Base-by-base conservation (phyloP, 2,888 invertebrate genomes). In the Phengaris alcon region DNA sequence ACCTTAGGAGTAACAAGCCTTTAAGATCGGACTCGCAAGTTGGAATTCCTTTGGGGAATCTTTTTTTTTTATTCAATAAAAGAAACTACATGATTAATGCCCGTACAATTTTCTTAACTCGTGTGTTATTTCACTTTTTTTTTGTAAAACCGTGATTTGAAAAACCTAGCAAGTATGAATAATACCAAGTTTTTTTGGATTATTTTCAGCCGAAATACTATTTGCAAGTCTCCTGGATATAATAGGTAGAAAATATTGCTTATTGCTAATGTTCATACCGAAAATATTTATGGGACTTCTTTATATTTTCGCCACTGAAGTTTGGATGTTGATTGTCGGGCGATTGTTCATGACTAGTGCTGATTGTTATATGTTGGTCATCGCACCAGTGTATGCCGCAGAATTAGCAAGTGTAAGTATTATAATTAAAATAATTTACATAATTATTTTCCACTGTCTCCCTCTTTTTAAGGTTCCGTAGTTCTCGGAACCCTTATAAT, bases 401-500 rank as follows among this genome's bases (percentile, higher is more conserved):
- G 75, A 75, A 9, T 68, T 75, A 4, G 75, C 74, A 15, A 54
- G 54, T 55, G 74, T 75, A 54, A 75, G 74, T 75, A 68, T 46
- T 35, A 35, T 57, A 13, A 15, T 15, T 15, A 5, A n/a, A 15
- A 15, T 15, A 59, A 59, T 15, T 15, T 59, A 15, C 35, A 35
- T 35, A 22, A 22, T 22, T 22, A 35, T 35, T 35, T 35, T 35
- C 1, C 35, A 35, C 35, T 35, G 35, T 35, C 3, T 35, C 35
- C 2, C 2, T 35, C 35, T 35, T 35, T 35, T 35, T 35, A 35
- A 35, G 35, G 35, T 35, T 35, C 35, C 35, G 35, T 35, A 35
- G 35, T 35, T 35, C 35, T 35, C 4, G 3, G 35, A 35, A 35
- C 35, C 35, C 4, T 35, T 35, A 1, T 4, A 35, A 4, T 35